Evolutionary conservation across 2,113 vertebrate genomes (phyloP).

Genomic region (Corynorhinus townsendii): DNA sequence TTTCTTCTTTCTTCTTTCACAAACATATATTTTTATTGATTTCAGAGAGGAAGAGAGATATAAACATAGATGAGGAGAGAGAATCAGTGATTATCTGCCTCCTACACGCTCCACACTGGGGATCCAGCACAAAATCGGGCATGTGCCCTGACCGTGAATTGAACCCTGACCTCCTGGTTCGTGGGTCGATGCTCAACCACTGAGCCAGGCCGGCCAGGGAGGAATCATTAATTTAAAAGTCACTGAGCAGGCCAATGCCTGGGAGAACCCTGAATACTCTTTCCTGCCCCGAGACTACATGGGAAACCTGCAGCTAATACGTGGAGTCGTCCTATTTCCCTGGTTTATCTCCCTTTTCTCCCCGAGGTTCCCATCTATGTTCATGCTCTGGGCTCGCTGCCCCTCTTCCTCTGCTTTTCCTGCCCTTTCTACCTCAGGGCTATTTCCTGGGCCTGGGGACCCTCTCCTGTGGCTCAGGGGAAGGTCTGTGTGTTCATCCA

Average conservation of each 20-base stretch:
- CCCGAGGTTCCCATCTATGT: rapidly evolving
- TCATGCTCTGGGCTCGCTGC: rapidly evolving
- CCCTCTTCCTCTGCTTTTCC: background rate
- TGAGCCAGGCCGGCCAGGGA: background rate
- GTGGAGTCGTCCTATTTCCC: background rate
- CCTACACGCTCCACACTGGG: rapidly evolving
- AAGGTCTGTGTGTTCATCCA: too few species aligned
- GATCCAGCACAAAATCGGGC: background rate
- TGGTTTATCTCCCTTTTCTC: too few species aligned
- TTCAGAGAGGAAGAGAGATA: background rate
- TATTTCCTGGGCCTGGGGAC: background rate
- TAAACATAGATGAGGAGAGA: background rate
- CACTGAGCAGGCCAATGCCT: too few species aligned
- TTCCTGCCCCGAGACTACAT: background rate
- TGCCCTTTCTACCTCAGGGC: too few species aligned
- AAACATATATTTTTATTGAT: too few species aligned
- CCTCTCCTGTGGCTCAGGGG: background rate
- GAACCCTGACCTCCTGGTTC: background rate
- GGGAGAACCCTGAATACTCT: background rate
- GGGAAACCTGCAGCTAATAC: too few species aligned
- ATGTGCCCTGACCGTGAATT: background rate
- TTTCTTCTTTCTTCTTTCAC: too few species aligned
- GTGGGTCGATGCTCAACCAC: too few species aligned
- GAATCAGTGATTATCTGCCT: background rate
- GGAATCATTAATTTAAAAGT: background rate